Evolutionary conservation across 2,797 vertebrate genomes (phyloP).

Genomic region (Agapornis canus): DNA sequence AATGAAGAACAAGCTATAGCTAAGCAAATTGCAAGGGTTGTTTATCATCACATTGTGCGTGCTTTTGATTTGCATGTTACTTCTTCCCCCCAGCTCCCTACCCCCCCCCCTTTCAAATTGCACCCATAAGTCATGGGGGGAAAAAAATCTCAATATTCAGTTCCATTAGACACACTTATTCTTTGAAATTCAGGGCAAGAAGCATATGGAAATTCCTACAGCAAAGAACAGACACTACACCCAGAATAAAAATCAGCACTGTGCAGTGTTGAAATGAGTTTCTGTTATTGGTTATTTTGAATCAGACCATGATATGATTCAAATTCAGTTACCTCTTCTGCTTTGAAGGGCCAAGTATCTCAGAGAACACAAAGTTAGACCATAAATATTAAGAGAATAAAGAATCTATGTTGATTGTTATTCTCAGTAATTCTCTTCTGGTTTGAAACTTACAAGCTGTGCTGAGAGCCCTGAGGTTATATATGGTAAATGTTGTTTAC

Average conservation of each 20-base stretch:
- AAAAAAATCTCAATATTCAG: constrained; percentile 22
- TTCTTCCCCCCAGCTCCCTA: accelerated
- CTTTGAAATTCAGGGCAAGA: constrained; percentile 67
- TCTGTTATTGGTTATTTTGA: constrained; percentile 38
- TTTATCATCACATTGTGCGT: background rate
- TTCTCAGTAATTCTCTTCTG: background rate
- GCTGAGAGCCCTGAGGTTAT: background rate
- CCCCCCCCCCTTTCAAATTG: background rate
- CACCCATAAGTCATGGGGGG: background rate
- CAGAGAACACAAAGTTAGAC: background rate
- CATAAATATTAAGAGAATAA: constrained; percentile 37
- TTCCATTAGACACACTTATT: constrained; percentile 47
- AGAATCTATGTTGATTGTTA: background rate
- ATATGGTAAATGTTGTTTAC: background rate
- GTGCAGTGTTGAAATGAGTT: constrained; percentile 51
- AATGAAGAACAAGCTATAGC: background rate
- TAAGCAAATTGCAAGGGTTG: background rate
- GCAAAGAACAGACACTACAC: background rate
- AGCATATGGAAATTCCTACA: constrained; percentile 68
- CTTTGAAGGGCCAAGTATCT: constrained; percentile 31
- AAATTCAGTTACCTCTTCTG: constrained; percentile 43
- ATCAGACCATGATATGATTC: constrained; percentile 13
- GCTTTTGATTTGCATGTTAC: background rate
- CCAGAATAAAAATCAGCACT: constrained; percentile 54
- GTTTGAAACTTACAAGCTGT: background rate